Evolutionary conservation across 2,113 vertebrate species (phyloP), one percentile per base, ranked within the genome.

Genomic region (Podiceps cristatus): DNA sequence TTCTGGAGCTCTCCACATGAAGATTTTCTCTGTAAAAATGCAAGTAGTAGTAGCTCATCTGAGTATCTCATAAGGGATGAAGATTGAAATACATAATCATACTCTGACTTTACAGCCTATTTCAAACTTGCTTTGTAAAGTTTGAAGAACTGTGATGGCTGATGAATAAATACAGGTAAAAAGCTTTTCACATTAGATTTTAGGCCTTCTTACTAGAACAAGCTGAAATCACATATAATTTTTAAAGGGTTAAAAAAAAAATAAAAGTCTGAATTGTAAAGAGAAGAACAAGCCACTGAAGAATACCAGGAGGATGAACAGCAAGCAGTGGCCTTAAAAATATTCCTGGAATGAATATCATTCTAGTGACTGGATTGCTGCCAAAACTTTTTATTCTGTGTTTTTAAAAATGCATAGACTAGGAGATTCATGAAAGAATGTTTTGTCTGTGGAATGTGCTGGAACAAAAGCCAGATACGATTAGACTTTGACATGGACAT

Each of bases 331-430:
- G 76, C 86, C 94, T 91, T 96, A 89, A 93, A 96, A 96, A 96
- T 96, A 94, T 92, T 96, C 96, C 86, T 97, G 96, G 97, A 98
- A 96, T 95, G 78, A 95, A 89, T 96, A 97, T 93, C 95, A 92
- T 97, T 97, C 97, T 97, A 97, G 90, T 94, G 69, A 89, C 97
- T 98, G 98, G 97, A 97, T 37, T 90, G 64, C 94, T 97, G 98
- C 97, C 98, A 98, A 95, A 71, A 87, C 45, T 78, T 98, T 96
- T 94, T 96, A 96, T 96, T 97, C 93, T 88, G 79, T 96, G 84
- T 96, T 97, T 97, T 98, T 85, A 97, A 98, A 97, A 96, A 96
- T 98, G 96, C 97, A 91, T 97, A 96, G 49, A 53, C 69, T 92
- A 78, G 24, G 44, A 87, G 62, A 97, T 91, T 88, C 94, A 96